Conservation (phyloP, 2,888 invertebrate species). For the Teleiodes luculella region DNA sequence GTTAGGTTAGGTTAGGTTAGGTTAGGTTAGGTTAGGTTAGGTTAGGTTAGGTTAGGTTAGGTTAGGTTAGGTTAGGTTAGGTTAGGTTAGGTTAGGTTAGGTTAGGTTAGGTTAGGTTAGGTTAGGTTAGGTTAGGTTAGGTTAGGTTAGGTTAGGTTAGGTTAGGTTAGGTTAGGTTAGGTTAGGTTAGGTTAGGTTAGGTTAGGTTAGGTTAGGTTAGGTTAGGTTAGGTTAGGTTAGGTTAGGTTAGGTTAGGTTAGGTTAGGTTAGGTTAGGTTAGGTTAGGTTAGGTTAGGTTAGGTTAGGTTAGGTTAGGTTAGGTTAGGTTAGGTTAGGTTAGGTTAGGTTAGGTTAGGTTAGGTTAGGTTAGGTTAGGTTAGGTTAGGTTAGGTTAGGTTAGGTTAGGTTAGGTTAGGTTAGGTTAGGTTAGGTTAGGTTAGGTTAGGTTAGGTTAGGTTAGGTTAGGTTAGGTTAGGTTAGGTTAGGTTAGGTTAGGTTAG, state of each 20-base stretch:
- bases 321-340: slow-evolving; percentile 17
- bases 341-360: slow-evolving; percentile 14
- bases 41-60: slow-evolving; percentile 22
- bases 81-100: slow-evolving; percentile 23
- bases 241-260: slow-evolving; percentile 22
- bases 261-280: slow-evolving; percentile 17
- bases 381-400: slow-evolving; percentile 19
- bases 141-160: slow-evolving; percentile 14
- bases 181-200: slow-evolving; percentile 18
- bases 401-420: slow-evolving; percentile 19
- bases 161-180: slow-evolving; percentile 18
- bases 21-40: slow-evolving; percentile 10
- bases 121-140: slow-evolving; percentile 14
- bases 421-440: slow-evolving; percentile 19
- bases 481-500: slow-evolving; percentile 26
- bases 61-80: slow-evolving; percentile 24
- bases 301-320: slow-evolving; percentile 23
- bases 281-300: slow-evolving; percentile 20
- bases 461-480: slow-evolving; percentile 22
- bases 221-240: slow-evolving; percentile 19
- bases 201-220: slow-evolving; percentile 18
- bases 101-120: slow-evolving; percentile 19
- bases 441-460: slow-evolving; percentile 19
- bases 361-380: slow-evolving; percentile 15
- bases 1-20: slow-evolving; percentile 21